Evolutionary conservation across 2,797 vertebrate genomes (phyloP), one percentile per base, ranked within the genome.

Genomic region (Lophura swinhoii): DNA sequence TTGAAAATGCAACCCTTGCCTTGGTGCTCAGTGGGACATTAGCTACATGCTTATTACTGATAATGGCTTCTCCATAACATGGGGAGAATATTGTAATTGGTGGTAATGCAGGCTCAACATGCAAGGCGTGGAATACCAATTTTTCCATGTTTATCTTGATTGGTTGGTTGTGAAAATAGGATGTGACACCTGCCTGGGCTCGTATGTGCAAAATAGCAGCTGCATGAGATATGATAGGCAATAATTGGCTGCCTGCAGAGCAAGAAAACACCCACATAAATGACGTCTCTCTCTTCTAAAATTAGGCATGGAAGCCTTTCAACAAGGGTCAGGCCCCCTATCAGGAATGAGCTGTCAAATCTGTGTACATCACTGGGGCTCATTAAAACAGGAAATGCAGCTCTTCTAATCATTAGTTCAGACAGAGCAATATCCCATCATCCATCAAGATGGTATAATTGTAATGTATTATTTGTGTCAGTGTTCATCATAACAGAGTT

Each of bases 331-430:
- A 75, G 68, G 72, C 74, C 93, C 67, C 89, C 72, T 81, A 64
- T 95, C 88, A 90, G 84, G 80, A 95, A 95, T 79, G 80, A 93
- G 43, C 80, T 81, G 97, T 93, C 97, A 94, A 58, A 48, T 76
- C 68, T 83, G 29, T 48, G 96, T 93, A 68, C 31, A 87, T 94
- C 95, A 60, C 5, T 55, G 86, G 46, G 76, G 84, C 94, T 93
- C 76, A 76, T 88, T 92, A 87, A 91, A 71, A 14, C 49, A 63
- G 77, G 86, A 94, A 91, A 91, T 67, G 53, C 63, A 90, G 12
- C 53, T 92, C 90, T 83, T 91, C 93, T 91, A 83, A 80, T 91
- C 89, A 88, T 91, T 85, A 93, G 63, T 94, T 86, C 87, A 95
- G 91, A 79, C 41, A 84, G 68, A 0, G 4, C 28, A 68, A 94